Base-by-base conservation (phyloP, 2,113 vertebrate species). In the Saimiri boliviensis region DNA sequence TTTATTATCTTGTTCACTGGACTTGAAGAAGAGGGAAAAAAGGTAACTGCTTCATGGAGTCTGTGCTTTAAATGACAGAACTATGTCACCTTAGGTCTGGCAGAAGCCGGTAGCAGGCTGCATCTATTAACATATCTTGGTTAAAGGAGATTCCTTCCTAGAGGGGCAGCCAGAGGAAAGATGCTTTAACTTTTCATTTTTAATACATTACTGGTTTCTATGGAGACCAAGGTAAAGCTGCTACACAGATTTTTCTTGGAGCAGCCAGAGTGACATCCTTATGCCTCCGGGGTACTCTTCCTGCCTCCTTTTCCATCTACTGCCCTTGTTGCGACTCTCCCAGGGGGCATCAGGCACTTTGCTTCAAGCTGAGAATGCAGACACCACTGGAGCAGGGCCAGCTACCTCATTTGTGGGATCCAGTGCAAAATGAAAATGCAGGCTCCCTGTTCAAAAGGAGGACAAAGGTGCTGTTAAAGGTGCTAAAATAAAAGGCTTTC, bases 171-270 rank as follows among this genome's bases (percentile, higher is more conserved):
- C 35, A 8, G 6, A 16, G 23, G 73, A 77, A 94, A 94, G 42
- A 70, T 89, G n/a, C 92, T 95, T 79, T 35, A 83, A 95, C 87
- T 96, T 94, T 91, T 73, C 77, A 63, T 83, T 79, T 91, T 76
- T 52, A 89, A 93, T 58, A 54, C 19, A 56, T 49, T 80, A 58
- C 47, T 35, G 0, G 94, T 98, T 97, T 91, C 97, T 96, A 97
- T 98, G 95, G 97, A 95, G 79, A 98, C 86, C 58, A 74, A 74
- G 77, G 66, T 89, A 91, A 86, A 94, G 35, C 88, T 30, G 71
- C 73, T 49, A 81, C 83, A 70, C 45, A 42, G 76, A 32, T 80
- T 92, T 85, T 91, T 87, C 85, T 88, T 32, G 35, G 21, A 66
- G 71, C 66, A 92, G 40, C 66, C 87, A 70, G 42, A 81, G 37